A percentile compares a stretch with the other conserved stretches of the same genome.
phyloP scores from a whole-genome alignment of 2,113 vertebrate genomes.

The Motacilla tschutschensis region DNA sequence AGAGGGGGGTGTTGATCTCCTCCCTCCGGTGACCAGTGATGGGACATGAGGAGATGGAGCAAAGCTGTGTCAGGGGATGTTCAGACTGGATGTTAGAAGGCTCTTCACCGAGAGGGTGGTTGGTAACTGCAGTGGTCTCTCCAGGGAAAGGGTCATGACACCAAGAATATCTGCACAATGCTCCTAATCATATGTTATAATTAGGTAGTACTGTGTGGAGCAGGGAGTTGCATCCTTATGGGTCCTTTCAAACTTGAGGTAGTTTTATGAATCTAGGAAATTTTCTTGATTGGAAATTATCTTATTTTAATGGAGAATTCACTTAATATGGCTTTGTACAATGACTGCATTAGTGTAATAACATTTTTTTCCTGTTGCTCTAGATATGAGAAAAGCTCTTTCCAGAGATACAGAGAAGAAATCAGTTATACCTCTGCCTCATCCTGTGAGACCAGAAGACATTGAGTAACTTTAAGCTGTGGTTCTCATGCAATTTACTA shows the following conservation, averaged over 20 bases:
- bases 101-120: background rate
- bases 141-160: background rate
- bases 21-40: background rate
- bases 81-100: background rate
- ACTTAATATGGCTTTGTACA: background rate
- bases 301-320: background rate
- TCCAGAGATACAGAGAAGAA: slow-evolving; percentile 94
- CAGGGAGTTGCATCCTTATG: background rate
- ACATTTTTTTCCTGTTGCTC: background rate
- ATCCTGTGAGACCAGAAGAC: slow-evolving; percentile 94
- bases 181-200: background rate
- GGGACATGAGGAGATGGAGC: background rate
- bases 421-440: slow-evolving; percentile 91
- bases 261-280: background rate
- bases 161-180: background rate
- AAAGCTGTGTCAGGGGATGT: background rate
- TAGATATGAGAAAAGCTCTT: slow-evolving; percentile 96
- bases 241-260: background rate
- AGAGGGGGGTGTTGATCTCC: background rate
- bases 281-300: background rate
- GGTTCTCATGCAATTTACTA: slow-evolving; percentile 68
- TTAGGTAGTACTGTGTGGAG: background rate
- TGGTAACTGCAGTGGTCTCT: background rate
- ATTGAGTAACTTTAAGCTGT: slow-evolving; percentile 85
- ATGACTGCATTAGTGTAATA: background rate